Evolutionary conservation across 2,888 invertebrate species (phyloP), one percentile per base, ranked within the genome.

Genomic region (Acrobasis repandana): DNA sequence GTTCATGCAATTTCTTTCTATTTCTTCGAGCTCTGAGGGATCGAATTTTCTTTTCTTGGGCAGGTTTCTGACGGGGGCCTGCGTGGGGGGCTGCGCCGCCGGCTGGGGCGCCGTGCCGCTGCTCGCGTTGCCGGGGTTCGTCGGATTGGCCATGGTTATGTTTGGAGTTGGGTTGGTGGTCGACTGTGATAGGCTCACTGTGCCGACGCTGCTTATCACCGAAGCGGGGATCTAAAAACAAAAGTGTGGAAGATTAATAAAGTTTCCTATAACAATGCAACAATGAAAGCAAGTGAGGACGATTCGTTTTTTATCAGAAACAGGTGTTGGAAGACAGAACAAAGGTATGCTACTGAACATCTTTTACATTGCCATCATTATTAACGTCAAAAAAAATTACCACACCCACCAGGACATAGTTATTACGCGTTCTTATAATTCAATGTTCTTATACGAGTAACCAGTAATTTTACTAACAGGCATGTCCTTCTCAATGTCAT

Each of bases 41-140:
- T 96, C 95, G 79, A 95, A 97, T 89, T 97, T 97, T 67, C 98
- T 94, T 90, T 98, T 98, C 90, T 98, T 98, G 62, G 98, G 98
- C 81, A 98, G 94, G 84, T 97, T 97, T 66, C 96, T 93, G 67
- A 95, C 94, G 65, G 95, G 93, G 61, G 92, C 90, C 72, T 93
- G 93, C 36, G 93, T 89, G 62, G 93, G 93, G 64, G 88, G 75
- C 67, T 91, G 88, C 1, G 80, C 68, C 16, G 83, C 75, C 36
- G 82, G 74, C 60, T 85, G 87, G 8, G 72, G 72, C 10, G 71
- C 73, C 56, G 75, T 79, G 69, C 80, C 83, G 75, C 83, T 85
- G 75, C 83, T 89, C 61, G 82, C 85, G 68, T 74, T 85, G 52
- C 85, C 90, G n/a, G 79, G 87, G 63, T 90, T 90, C 58, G 85